These are phyloP conservation scores for Drosophila seguyi DNA, from an alignment of 1,140 invertebrate species.

Conservation along the genomic window DNA sequence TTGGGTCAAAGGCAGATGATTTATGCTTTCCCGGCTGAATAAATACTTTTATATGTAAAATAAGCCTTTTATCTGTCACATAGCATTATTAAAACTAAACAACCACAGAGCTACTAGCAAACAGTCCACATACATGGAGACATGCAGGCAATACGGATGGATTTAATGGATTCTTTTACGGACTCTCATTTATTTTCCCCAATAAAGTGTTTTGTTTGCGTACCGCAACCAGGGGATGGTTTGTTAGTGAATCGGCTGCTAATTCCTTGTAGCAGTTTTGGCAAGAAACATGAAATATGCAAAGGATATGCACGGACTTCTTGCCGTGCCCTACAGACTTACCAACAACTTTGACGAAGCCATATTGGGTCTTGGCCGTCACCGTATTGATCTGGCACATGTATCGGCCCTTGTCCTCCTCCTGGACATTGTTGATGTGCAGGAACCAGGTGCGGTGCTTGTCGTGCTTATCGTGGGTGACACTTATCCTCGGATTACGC, in stretches of 20 bases:
- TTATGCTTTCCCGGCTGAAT: neutral
- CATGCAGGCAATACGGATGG: too few relatives aligned
- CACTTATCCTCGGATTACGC: conserved; percentile 95
- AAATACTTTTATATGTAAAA: neutral
- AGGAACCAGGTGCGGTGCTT: conserved; percentile 95
- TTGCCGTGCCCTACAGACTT: conserved; percentile 85
- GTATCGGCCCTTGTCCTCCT: conserved; percentile 95
- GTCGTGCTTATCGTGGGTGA: conserved; percentile 90
- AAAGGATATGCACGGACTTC: conserved; percentile 23
- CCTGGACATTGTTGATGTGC: conserved; percentile 95
- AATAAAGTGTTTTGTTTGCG: conserved; percentile 17
- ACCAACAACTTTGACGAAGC: conserved; percentile 97
- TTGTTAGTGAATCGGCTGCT: conserved; percentile 2
- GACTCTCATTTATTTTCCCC: neutral
- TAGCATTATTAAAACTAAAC: neutral
- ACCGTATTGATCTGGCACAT: conserved; percentile 99
- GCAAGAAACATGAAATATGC: conserved; percentile 43
- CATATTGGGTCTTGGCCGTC: conserved; percentile 96
- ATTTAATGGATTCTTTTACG: conserved; percentile 3
- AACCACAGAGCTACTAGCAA: neutral
- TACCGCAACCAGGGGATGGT: neutral
- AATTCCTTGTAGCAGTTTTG: conserved; percentile 31
- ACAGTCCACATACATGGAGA: neutral
- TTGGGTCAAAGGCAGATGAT: neutral
- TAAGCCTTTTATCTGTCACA: too few relatives aligned